Evolutionary conservation across 2,113 vertebrate species (phyloP).

Genomic region (Oncorhynchus tshawytscha): DNA sequence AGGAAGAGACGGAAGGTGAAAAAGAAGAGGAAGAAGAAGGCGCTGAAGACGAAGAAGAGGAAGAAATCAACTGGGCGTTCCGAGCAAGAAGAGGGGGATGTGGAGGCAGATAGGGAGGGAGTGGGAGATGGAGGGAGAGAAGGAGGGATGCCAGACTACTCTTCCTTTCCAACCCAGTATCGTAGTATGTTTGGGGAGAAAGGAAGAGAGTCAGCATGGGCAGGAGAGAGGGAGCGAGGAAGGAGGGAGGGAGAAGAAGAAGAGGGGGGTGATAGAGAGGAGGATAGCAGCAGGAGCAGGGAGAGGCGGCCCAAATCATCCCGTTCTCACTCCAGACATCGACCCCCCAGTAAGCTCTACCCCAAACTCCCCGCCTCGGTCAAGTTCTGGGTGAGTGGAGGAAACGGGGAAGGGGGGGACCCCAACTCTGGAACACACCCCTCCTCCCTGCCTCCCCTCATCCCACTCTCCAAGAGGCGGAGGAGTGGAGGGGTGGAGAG

Average conservation of each 20-base stretch:
- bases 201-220: constrained; percentile 68
- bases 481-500: constrained; percentile 68
- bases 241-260: constrained; percentile 66
- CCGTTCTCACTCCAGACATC: constrained; percentile 60
- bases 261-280: constrained; percentile 69
- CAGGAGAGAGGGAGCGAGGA: constrained; percentile 68
- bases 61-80: constrained; percentile 69
- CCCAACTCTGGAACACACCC: constrained; percentile 63
- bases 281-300: constrained; percentile 60
- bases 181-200: constrained; percentile 70
- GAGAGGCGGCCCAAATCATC: constrained; percentile 63
- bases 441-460: constrained; percentile 69
- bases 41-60: constrained; percentile 72
- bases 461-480: constrained; percentile 65
- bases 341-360: constrained; percentile 67
- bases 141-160: constrained; percentile 69
- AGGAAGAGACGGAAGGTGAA: constrained; percentile 74
- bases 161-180: constrained; percentile 74
- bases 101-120: constrained; percentile 70
- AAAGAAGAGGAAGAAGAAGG: constrained; percentile 76
- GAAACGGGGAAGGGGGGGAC: constrained; percentile 59
- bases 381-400: constrained; percentile 78
- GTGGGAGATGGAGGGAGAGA: constrained; percentile 68
- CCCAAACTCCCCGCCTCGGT: constrained; percentile 78
- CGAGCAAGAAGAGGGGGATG: constrained; percentile 75